These are phyloP conservation scores for Dyspetes luteomarginatus DNA, from an alignment of 2,888 invertebrate species.

Conservation along the genomic window DNA sequence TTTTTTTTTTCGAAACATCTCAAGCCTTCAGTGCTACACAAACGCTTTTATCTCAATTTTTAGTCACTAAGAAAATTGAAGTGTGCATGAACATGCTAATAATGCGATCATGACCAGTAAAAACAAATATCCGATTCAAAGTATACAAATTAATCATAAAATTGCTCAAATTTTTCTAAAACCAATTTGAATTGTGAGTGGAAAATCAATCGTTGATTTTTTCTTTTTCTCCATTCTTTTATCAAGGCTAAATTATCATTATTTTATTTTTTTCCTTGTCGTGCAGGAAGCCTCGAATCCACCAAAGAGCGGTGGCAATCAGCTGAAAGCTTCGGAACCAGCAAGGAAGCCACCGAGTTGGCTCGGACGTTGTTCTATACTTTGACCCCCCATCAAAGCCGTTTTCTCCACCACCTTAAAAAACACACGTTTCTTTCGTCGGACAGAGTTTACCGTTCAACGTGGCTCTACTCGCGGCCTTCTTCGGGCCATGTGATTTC, in stretches of 20 bases:
- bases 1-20: not conserved
- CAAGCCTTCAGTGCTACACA: not conserved
- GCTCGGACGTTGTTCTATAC: conserved; percentile 94
- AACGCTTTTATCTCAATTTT: not conserved
- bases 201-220: conserved; percentile 29
- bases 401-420: conserved; percentile 76
- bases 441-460: conserved; percentile 77
- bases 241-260: conserved; percentile 1
- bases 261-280: conserved; percentile 52
- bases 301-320: conserved; percentile 91
- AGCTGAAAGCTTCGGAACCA: conserved; percentile 91
- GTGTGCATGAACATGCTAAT: not conserved
- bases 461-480: conserved; percentile 70
- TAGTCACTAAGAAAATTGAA: not conserved
- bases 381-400: conserved; percentile 88
- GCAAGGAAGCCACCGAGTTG: conserved; percentile 93
- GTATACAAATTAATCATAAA: not conserved
- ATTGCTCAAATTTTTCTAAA: conserved; percentile 17
- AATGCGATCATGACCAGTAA: not conserved
- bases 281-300: conserved; percentile 95
- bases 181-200: conserved; percentile 29
- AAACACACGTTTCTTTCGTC: conserved; percentile 78
- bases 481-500: conserved; percentile 61
- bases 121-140: not conserved
- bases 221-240: not conserved